Evolutionary conservation across 2,888 invertebrate genomes (phyloP).

Genomic region (Podotricha telesiphe): DNA sequence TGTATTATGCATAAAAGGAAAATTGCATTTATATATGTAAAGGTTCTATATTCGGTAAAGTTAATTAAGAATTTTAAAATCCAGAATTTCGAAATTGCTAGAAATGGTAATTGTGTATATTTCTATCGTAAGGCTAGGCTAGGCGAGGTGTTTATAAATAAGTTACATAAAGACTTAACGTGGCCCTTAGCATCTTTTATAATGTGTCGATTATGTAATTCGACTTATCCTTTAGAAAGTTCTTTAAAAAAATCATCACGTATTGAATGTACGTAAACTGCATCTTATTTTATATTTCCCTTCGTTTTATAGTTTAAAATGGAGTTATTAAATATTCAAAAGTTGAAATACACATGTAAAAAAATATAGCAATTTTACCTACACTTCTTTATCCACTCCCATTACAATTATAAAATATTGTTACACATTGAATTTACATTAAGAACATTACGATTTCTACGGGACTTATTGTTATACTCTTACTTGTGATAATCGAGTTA

Average conservation of each 20-base stretch:
- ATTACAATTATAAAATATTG: neutral
- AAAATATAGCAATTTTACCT: neutral
- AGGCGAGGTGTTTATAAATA: neutral
- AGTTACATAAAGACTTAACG: neutral
- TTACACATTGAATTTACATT: too few relatives aligned
- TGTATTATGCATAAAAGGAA: neutral
- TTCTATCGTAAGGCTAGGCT: neutral
- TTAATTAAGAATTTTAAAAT: neutral
- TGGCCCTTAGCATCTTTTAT: slow-evolving; percentile 24
- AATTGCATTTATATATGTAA: neutral
- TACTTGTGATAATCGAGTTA: too few relatives aligned
- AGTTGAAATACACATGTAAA: neutral
- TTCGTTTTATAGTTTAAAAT: slow-evolving; percentile 11
- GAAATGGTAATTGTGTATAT: neutral
- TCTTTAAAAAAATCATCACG: slow-evolving; percentile 27
- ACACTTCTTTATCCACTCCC: neutral
- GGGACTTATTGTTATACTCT: too few relatives aligned
- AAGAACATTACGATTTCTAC: too few relatives aligned
- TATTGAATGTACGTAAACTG: slow-evolving; percentile 16
- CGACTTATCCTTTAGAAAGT: slow-evolving; percentile 32
- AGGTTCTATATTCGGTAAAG: neutral
- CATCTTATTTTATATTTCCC: slow-evolving; percentile 19
- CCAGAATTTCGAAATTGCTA: too few relatives aligned
- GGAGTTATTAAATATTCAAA: neutral
- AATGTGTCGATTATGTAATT: slow-evolving; percentile 23